phyloP scores from a whole-genome alignment of 2,797 vertebrate species.

The Lithobates sylvaticus region DNA sequence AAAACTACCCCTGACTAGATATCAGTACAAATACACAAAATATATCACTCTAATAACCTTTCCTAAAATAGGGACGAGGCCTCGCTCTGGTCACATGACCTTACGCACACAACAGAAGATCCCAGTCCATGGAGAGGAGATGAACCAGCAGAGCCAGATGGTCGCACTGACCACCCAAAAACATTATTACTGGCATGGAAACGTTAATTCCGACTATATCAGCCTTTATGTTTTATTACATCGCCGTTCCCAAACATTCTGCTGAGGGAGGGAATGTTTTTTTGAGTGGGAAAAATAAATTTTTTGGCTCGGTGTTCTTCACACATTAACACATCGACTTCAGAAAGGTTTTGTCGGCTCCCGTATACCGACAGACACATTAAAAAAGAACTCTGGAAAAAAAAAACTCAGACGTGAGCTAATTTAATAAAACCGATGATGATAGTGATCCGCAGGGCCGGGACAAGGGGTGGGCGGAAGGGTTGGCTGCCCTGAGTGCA shows the following conservation, averaged over 20 bases:
- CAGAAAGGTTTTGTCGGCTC: neutral
- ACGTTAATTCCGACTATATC: constrained; percentile 17
- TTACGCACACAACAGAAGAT: neutral
- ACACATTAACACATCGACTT: constrained; percentile 21
- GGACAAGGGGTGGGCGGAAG: too few species aligned
- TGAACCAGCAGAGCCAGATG: constrained; percentile 6
- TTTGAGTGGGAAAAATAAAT: constrained; percentile 37
- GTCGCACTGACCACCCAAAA: constrained; percentile 39
- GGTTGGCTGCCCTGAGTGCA: too few species aligned
- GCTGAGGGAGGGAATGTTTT: constrained; percentile 11
- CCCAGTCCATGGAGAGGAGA: neutral
- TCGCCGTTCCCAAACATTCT: constrained; percentile 7
- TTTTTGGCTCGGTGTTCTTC: constrained; percentile 16
- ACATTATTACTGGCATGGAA: constrained; percentile 15
- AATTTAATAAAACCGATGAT: too few species aligned
- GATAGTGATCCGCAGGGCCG: too few species aligned
- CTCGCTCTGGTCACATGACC: neutral
- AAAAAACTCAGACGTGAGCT: too few species aligned
- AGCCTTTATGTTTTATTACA: constrained; percentile 38
- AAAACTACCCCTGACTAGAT: neutral
- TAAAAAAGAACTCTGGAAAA: neutral
- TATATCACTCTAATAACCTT: neutral
- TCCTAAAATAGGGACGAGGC: neutral
- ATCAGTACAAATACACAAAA: neutral
- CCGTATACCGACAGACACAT: neutral